Evolutionary conservation across 2,113 vertebrate genomes (phyloP).

Genomic region (Colistium nudipinnis): DNA sequence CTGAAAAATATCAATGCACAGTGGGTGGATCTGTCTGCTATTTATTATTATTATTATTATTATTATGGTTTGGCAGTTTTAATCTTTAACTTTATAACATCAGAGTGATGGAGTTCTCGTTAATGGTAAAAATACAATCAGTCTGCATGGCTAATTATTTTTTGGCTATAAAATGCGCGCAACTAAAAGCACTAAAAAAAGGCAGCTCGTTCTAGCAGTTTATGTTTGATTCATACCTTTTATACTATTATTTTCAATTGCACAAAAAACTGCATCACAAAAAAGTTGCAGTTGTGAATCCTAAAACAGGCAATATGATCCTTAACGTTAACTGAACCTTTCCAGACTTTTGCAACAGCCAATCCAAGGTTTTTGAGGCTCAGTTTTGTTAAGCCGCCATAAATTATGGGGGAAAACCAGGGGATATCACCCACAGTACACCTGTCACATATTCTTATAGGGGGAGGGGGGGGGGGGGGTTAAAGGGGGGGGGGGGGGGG

Average conservation of each 20-base stretch:
- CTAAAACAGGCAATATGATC: no score
- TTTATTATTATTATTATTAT: no score
- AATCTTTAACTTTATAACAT: background rate
- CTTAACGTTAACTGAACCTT: no score
- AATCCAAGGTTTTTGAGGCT: background rate
- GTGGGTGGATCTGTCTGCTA: background rate
- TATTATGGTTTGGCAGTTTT: background rate
- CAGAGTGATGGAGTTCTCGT: background rate
- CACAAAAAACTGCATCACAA: background rate
- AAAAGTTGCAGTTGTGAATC: background rate
- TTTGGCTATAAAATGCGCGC: background rate
- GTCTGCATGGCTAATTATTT: background rate
- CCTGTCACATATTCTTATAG: constrained; percentile 30
- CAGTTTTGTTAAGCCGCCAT: constrained; percentile 36
- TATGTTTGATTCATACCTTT: background rate
- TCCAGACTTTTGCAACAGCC: no score
- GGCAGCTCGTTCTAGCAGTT: no score
- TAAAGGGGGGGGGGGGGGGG: no score
- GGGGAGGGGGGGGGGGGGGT: constrained; percentile 1
- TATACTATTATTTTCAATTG: background rate
- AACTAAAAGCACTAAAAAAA: background rate
- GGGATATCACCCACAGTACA: constrained; percentile 38
- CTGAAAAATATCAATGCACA: background rate
- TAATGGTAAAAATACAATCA: background rate
- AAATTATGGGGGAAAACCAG: constrained; percentile 36